Evolutionary conservation across 2,797 vertebrate genomes (phyloP).

Genomic region (Helarctos malayanus): DNA sequence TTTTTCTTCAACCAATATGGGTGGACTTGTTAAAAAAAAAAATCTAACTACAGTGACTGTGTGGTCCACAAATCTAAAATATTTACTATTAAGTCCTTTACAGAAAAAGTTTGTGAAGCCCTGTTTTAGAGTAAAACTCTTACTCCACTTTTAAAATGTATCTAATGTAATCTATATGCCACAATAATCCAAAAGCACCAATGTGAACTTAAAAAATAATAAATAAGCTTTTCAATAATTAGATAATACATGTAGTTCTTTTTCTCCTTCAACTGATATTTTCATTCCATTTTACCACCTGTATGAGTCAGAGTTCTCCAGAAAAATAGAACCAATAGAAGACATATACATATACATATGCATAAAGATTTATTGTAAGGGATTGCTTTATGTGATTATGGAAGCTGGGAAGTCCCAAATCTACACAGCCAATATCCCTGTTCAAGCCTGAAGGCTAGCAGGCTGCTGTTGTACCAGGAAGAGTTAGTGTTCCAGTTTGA

Average conservation of each 20-base stretch:
- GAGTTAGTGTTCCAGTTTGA: neutral
- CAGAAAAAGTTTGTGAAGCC: neutral
- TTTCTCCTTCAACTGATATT: neutral
- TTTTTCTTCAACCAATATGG: neutral
- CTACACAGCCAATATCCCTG: neutral
- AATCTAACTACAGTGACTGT: neutral
- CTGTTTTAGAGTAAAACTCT: neutral
- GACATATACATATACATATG: neutral
- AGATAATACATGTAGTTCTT: neutral
- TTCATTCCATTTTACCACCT: neutral
- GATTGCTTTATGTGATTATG: neutral
- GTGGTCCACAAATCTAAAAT: neutral
- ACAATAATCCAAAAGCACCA: neutral
- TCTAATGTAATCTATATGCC: neutral
- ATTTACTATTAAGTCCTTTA: neutral
- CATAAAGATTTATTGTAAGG: neutral
- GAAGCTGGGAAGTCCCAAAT: neutral
- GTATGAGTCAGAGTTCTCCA: neutral
- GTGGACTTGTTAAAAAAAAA: neutral
- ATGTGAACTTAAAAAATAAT: neutral
- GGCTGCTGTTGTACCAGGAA: neutral
- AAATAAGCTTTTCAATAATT: neutral
- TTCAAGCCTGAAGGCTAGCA: neutral
- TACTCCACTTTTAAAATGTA: neutral
- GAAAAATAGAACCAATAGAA: neutral